A percentile compares a stretch with the other conserved stretches of the same genome.
phyloP scores from a whole-genome alignment of 2,797 vertebrate genomes.

The Cossypha niveicapilla region DNA sequence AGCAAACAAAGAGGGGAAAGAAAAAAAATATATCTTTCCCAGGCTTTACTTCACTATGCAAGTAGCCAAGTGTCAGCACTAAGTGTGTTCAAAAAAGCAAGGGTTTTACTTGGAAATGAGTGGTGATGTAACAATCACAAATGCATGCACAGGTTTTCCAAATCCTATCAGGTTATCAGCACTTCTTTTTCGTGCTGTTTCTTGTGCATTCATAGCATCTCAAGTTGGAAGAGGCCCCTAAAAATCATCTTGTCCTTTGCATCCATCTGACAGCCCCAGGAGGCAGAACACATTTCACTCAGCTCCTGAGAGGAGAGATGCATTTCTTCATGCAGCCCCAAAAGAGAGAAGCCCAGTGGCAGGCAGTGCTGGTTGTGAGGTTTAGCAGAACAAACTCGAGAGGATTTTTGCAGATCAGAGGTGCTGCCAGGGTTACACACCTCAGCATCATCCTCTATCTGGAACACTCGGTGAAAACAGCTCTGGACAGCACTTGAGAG shows the following conservation, averaged over 20 bases:
- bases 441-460: background rate
- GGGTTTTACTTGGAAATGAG: background rate
- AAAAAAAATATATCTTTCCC: background rate
- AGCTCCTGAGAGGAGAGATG: background rate
- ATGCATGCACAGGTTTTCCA: background rate
- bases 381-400: background rate
- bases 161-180: background rate
- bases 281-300: background rate
- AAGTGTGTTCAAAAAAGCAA: background rate
- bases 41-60: background rate
- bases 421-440: background rate
- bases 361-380: background rate
- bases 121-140: background rate
- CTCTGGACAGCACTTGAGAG: background rate
- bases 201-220: background rate
- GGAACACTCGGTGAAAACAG: background rate
- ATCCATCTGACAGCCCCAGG: background rate
- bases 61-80: background rate
- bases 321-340: background rate
- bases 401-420: background rate
- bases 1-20: rapidly evolving
- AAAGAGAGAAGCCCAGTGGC: background rate
- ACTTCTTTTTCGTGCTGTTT: background rate
- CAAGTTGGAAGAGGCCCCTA: background rate
- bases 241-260: background rate